These are phyloP conservation scores for Lasioglossum malachurum DNA, from an alignment of 2,888 invertebrate genomes.

Conservation along the genomic window DNA sequence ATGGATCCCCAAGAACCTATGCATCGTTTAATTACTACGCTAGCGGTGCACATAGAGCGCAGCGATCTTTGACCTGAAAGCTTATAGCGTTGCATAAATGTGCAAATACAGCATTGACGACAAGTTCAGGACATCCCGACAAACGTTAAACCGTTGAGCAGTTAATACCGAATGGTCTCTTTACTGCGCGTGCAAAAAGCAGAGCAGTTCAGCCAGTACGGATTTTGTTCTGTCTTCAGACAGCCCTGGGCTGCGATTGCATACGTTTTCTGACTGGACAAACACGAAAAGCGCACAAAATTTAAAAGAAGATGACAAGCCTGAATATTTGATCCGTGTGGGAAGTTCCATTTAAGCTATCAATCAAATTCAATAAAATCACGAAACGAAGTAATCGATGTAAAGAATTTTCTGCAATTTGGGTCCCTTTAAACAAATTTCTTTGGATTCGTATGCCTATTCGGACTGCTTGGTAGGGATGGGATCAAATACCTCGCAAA, in stretches of 20 bases:
- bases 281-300: too few species aligned
- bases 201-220: neutral
- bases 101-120: neutral
- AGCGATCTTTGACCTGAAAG: neutral
- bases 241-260: neutral
- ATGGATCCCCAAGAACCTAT: conserved; percentile 1
- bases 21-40: neutral
- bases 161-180: neutral
- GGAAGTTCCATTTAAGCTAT: too few species aligned
- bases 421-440: too few species aligned
- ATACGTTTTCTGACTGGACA: neutral
- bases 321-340: too few species aligned
- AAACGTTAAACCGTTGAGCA: neutral
- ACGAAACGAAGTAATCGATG: too few species aligned
- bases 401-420: too few species aligned
- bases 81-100: neutral
- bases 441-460: neutral
- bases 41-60: neutral
- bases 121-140: neutral
- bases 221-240: neutral
- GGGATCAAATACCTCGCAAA: too few species aligned
- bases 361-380: too few species aligned
- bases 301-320: too few species aligned
- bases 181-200: neutral
- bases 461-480: too few species aligned